phyloP scores from a whole-genome alignment of 2,888 invertebrate species.

The Uropetala carovei region DNA sequence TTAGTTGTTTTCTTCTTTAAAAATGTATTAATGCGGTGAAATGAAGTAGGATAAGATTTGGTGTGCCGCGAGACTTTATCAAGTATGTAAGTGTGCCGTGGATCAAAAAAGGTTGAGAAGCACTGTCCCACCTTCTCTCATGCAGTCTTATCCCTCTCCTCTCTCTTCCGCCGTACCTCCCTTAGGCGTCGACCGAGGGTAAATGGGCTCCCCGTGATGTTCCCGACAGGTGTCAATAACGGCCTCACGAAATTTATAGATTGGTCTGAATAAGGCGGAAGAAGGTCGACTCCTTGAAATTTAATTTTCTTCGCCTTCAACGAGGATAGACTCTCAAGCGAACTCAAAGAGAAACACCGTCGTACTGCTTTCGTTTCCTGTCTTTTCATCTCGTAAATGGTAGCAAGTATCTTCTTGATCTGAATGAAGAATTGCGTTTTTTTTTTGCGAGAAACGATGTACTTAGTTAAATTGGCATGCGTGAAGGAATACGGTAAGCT shows the following conservation, averaged over 20 bases:
- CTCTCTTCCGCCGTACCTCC: not conserved
- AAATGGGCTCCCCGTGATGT: not conserved
- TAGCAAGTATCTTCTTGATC: not conserved
- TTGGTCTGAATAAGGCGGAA: constrained; percentile 20
- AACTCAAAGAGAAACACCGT: not conserved
- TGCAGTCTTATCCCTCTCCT: too few species aligned
- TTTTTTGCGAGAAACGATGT: not conserved
- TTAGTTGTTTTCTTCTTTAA: too few species aligned
- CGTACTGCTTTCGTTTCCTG: not conserved
- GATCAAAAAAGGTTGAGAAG: too few species aligned
- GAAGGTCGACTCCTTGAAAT: not conserved
- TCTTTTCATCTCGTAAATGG: not conserved
- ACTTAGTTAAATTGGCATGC: too few species aligned
- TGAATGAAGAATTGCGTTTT: not conserved
- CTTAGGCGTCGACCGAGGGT: not conserved
- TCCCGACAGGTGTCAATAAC: constrained; percentile 55
- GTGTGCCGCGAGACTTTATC: too few species aligned
- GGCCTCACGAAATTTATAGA: not conserved
- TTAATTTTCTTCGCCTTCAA: too few species aligned
- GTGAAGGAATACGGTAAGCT: too few species aligned
- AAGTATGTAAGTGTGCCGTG: too few species aligned
- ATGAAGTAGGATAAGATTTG: too few species aligned
- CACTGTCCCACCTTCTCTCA: not conserved
- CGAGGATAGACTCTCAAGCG: too few species aligned
- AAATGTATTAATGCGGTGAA: too few species aligned